phyloP scores from a whole-genome alignment of 2,888 invertebrate species.

The Panzeria rudis region DNA sequence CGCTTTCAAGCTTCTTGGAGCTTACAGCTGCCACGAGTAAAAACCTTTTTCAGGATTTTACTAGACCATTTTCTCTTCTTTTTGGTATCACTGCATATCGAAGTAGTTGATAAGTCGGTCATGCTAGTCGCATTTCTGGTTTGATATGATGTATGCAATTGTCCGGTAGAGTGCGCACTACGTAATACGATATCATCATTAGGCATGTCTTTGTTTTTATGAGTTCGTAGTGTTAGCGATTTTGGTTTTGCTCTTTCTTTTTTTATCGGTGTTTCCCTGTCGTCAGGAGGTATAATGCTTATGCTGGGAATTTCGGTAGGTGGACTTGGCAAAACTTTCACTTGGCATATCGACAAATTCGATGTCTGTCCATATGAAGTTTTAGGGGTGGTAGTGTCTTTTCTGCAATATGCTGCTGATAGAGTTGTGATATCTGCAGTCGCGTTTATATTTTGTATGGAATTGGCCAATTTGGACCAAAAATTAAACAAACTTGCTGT shows the following conservation, averaged over 20 bases:
- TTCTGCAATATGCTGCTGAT: constrained; percentile 55
- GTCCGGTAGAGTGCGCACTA: constrained; percentile 78
- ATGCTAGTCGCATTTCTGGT: constrained; percentile 42
- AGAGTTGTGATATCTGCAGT: constrained; percentile 40
- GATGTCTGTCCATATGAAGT: constrained; percentile 4
- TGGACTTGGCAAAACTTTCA: constrained; percentile 43
- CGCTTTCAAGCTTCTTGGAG: constrained; percentile 76
- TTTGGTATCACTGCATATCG: constrained; percentile 74
- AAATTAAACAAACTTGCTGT: constrained; percentile 86
- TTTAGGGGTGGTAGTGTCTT: background rate
- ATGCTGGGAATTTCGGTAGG: constrained; percentile 72
- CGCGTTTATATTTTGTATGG: constrained; percentile 80
- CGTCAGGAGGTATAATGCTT: constrained; percentile 68
- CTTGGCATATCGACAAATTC: background rate
- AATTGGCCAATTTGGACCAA: constrained; percentile 88
- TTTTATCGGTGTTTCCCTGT: constrained; percentile 56
- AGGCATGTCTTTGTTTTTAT: no score
- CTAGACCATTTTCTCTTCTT: constrained; percentile 76
- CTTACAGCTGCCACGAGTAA: constrained; percentile 78
- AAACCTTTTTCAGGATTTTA: constrained; percentile 77
- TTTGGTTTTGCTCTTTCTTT: constrained; percentile 66
- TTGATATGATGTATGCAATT: constrained; percentile 73
- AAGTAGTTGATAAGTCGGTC: constrained; percentile 53
- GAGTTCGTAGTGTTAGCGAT: constrained; percentile 52
- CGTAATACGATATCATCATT: no score